Percentiles rank a stretch among this genome's conserved stretches.
Evolutionary conservation across 1,140 invertebrate genomes (phyloP).

Genomic region (Euborellia annulipes): DNA sequence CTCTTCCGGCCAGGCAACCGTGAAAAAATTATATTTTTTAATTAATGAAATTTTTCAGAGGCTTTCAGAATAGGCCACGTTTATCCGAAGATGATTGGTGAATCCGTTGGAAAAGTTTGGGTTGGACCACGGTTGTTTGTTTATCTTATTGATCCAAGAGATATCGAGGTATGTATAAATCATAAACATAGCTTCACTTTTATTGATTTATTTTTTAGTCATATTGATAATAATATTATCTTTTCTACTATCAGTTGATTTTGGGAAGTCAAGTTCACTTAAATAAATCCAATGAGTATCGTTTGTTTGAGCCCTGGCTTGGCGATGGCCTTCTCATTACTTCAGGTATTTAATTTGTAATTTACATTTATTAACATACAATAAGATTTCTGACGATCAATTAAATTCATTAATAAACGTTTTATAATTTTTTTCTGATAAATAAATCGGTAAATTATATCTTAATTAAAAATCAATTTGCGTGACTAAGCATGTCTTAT

Average conservation of each 20-base stretch:
- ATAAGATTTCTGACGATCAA: too few species aligned
- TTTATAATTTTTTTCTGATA: too few species aligned
- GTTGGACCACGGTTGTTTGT: slow-evolving; percentile 53
- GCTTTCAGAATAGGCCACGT: slow-evolving; percentile 11
- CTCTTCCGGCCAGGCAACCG: too few species aligned
- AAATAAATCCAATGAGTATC: slow-evolving; percentile 53
- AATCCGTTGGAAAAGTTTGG: slow-evolving; percentile 48
- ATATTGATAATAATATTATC: not conserved
- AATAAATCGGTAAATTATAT: too few species aligned
- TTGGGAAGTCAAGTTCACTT: slow-evolving; percentile 32
- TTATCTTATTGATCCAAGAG: slow-evolving; percentile 52
- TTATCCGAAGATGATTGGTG: slow-evolving; percentile 47
- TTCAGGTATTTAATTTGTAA: slow-evolving; percentile 48
- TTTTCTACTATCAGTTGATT: slow-evolving; percentile 12
- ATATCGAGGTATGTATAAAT: slow-evolving; percentile 54
- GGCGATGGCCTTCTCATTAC: slow-evolving; percentile 59
- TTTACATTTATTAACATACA: too few species aligned
- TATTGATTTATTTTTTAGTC: not conserved
- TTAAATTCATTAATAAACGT: too few species aligned
- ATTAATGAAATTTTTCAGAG: slow-evolving; percentile 10
- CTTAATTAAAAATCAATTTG: too few species aligned
- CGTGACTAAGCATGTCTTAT: too few species aligned
- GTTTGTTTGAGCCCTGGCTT: slow-evolving; percentile 57
- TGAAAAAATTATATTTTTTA: too few species aligned
- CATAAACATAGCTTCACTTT: too few species aligned